A percentile compares a stretch with the other conserved stretches of the same genome.
phyloP scores from a whole-genome alignment of 2,888 invertebrate species.

The Chromoteleia sp. region DNA sequence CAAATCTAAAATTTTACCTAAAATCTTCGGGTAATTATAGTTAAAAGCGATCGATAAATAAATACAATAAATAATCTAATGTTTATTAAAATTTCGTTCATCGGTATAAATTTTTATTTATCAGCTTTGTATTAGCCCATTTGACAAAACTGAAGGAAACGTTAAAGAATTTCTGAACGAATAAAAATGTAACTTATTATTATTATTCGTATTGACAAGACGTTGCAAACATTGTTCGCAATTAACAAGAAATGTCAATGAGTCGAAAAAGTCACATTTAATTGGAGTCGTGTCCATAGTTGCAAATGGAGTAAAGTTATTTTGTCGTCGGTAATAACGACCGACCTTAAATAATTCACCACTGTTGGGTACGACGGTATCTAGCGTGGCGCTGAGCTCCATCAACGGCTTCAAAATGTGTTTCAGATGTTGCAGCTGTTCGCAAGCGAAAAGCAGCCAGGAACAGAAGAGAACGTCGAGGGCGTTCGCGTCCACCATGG shows the following conservation, averaged over 20 bases:
- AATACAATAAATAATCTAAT: too few relatives aligned
- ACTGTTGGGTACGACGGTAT: constrained; percentile 89
- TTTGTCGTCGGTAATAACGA: constrained; percentile 34
- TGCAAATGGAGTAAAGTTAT: constrained; percentile 10
- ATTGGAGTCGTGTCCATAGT: constrained; percentile 36
- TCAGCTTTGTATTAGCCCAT: too few relatives aligned
- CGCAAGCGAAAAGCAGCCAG: constrained; percentile 94
- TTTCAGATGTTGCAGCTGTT: constrained; percentile 93
- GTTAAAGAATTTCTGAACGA: too few relatives aligned
- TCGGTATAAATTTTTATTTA: too few relatives aligned
- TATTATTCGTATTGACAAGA: not conserved
- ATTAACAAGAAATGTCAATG: constrained; percentile 45
- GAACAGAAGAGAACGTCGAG: constrained; percentile 92
- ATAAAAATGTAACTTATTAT: not conserved
- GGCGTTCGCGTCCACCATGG: constrained; percentile 87
- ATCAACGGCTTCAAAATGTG: constrained; percentile 94
- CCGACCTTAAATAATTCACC: constrained; percentile 84
- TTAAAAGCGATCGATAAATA: too few relatives aligned
- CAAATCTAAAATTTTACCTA: too few relatives aligned
- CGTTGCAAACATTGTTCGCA: constrained; percentile 1
- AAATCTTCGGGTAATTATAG: too few relatives aligned
- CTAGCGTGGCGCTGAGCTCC: constrained; percentile 93
- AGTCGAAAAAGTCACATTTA: constrained; percentile 47
- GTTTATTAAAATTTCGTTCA: too few relatives aligned
- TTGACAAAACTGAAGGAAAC: too few relatives aligned